Conservation (phyloP, 1,140 invertebrate species). For the Drosophila tsacasi region DNA sequence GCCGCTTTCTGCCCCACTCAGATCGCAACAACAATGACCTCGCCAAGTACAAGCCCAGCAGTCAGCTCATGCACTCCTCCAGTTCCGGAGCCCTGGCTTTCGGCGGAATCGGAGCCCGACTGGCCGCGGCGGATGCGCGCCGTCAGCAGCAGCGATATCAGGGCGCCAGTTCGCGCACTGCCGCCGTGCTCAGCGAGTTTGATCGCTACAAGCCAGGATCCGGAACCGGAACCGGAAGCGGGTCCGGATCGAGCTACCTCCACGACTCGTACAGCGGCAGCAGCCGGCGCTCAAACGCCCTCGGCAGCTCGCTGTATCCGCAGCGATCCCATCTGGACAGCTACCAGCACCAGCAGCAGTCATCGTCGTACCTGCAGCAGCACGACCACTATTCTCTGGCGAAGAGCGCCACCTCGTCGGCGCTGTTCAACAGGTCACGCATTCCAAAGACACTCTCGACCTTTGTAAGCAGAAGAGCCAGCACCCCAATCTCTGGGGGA, state of each 20-base stretch:
- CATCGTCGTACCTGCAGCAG: slow-evolving; percentile 69
- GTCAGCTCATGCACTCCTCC: slow-evolving; percentile 76
- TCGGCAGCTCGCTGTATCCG: slow-evolving; percentile 56
- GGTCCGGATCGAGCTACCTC: slow-evolving; percentile 61
- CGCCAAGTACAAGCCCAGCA: slow-evolving; percentile 74
- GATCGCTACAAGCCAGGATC: slow-evolving; percentile 63
- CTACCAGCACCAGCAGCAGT: slow-evolving; percentile 55
- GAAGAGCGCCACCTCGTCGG: slow-evolving; percentile 82
- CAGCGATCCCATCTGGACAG: slow-evolving; percentile 64
- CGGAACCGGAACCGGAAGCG: slow-evolving; percentile 30
- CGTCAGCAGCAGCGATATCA: slow-evolving; percentile 72
- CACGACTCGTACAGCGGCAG: slow-evolving; percentile 65
- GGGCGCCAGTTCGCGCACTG: slow-evolving; percentile 73
- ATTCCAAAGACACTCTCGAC: slow-evolving; percentile 85
- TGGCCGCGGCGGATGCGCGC: slow-evolving; percentile 70
- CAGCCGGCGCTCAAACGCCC: slow-evolving; percentile 52
- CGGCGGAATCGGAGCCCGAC: slow-evolving; percentile 77
- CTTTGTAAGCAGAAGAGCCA: slow-evolving; percentile 78
- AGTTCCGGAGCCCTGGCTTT: slow-evolving; percentile 80
- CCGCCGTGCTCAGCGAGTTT: slow-evolving; percentile 76
- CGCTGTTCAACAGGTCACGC: slow-evolving; percentile 84
- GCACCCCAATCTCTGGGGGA: slow-evolving; percentile 3
- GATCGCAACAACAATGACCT: slow-evolving; percentile 81
- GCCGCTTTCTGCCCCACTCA: slow-evolving; percentile 71
- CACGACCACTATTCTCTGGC: slow-evolving; percentile 76